Percentiles rank a stretch among this genome's conserved stretches.
Evolutionary conservation across 2,888 invertebrate genomes (phyloP).

Genomic region (Nebria salina): DNA sequence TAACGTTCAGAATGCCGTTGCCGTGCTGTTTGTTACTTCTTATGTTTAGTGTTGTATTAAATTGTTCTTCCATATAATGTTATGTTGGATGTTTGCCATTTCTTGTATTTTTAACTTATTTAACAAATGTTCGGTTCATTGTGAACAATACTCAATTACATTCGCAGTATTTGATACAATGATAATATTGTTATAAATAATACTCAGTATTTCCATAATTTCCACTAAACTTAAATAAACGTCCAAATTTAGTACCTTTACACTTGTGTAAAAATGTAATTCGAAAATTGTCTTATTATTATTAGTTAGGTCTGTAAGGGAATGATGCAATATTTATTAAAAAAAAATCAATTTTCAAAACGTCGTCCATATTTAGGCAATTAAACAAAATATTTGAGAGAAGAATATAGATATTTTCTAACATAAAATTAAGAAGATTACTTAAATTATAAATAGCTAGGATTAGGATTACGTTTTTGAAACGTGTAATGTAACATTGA

Average conservation of each 20-base stretch:
- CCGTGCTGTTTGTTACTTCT: background rate
- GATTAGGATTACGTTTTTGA: background rate
- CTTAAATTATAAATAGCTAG: background rate
- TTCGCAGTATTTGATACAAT: no score
- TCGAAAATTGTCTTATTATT: background rate
- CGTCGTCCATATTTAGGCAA: background rate
- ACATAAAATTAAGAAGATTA: background rate
- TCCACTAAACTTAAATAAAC: background rate
- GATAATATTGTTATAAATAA: background rate
- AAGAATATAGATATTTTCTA: background rate
- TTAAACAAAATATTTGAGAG: conserved; percentile 1
- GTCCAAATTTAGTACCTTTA: conserved; percentile 1
- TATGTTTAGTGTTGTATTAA: background rate
- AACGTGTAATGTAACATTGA: background rate
- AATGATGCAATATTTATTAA: background rate
- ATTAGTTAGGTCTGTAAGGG: conserved; percentile 1
- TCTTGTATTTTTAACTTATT: background rate
- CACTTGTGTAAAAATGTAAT: background rate
- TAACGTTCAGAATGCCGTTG: background rate
- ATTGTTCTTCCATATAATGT: background rate
- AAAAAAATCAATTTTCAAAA: background rate
- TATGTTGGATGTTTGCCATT: background rate
- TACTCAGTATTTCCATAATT: background rate
- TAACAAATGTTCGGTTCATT: background rate
- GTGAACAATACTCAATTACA: background rate